A percentile compares a stretch with the other conserved stretches of the same genome.
Evolutionary conservation across 2,113 vertebrate genomes (phyloP).

Genomic region (Halichoeres trimaculatus): DNA sequence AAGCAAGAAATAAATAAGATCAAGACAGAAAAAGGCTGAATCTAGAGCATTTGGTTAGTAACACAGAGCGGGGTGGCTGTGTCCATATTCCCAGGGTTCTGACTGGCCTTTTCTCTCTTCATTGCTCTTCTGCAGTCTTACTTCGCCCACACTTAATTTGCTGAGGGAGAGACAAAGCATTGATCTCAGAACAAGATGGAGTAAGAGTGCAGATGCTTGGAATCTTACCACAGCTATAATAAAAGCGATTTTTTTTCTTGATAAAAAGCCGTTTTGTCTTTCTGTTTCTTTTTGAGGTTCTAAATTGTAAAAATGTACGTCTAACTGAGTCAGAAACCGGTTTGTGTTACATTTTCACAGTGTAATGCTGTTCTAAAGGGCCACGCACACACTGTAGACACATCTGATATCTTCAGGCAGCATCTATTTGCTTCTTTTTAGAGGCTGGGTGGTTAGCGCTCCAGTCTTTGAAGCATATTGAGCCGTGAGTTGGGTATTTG

Average conservation of each 20-base stretch:
- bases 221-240: too few relatives aligned
- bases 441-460: constrained; percentile 1
- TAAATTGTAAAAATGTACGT: background rate
- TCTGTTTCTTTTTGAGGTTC: background rate
- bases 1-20: background rate
- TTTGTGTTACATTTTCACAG: background rate
- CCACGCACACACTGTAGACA: background rate
- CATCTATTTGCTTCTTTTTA: constrained; percentile 20
- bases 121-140: constrained; percentile 18
- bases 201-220: background rate
- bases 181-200: constrained; percentile 30
- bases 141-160: constrained; percentile 56
- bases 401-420: background rate
- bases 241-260: background rate
- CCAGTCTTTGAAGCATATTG: constrained; percentile 39
- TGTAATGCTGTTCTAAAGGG: background rate
- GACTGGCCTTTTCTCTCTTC: constrained; percentile 31
- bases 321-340: too few relatives aligned
- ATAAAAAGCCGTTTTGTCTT: background rate
- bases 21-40: constrained; percentile 21
- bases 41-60: constrained; percentile 44
- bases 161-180: constrained; percentile 18
- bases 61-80: constrained; percentile 8
- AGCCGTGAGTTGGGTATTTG: constrained; percentile 50
- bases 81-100: constrained; percentile 42